Percentiles rank a stretch among this genome's conserved stretches.
These are phyloP conservation scores for Formica selysi DNA, from an alignment of 1,140 invertebrate species.

Conservation along the genomic window DNA sequence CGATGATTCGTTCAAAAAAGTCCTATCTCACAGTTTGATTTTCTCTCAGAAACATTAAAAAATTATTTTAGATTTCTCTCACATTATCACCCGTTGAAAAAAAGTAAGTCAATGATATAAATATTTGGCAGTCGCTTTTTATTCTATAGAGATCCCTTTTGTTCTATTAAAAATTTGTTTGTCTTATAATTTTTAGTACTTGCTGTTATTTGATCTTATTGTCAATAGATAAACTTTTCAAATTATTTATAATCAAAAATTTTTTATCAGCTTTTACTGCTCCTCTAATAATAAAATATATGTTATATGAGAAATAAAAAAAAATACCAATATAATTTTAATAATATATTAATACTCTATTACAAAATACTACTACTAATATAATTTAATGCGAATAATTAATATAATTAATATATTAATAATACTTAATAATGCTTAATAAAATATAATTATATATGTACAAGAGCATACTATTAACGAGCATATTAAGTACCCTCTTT, in stretches of 20 bases:
- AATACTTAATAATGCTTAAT: neutral
- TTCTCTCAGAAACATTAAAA: constrained; percentile 33
- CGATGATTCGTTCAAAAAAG: constrained; percentile 16
- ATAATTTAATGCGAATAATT: too few species aligned
- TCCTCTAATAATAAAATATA: neutral
- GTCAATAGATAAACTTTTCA: neutral
- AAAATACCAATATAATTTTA: neutral
- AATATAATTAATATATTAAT: neutral
- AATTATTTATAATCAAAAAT: neutral
- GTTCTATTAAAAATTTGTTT: neutral
- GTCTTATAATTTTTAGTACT: neutral
- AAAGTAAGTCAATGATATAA: constrained; percentile 27
- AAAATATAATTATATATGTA: too few species aligned
- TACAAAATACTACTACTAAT: too few species aligned
- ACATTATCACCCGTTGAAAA: neutral
- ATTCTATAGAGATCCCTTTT: neutral
- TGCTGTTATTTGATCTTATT: neutral
- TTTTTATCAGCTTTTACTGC: neutral
- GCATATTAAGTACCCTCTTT: too few species aligned
- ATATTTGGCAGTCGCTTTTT: constrained; percentile 6
- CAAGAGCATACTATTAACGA: too few species aligned
- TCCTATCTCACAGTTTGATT: constrained; percentile 25
- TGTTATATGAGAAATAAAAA: neutral
- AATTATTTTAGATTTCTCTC: constrained; percentile 38
- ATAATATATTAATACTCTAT: neutral